Conservation (phyloP, 1,140 invertebrate genomes). For the Colletes latitarsis region DNA sequence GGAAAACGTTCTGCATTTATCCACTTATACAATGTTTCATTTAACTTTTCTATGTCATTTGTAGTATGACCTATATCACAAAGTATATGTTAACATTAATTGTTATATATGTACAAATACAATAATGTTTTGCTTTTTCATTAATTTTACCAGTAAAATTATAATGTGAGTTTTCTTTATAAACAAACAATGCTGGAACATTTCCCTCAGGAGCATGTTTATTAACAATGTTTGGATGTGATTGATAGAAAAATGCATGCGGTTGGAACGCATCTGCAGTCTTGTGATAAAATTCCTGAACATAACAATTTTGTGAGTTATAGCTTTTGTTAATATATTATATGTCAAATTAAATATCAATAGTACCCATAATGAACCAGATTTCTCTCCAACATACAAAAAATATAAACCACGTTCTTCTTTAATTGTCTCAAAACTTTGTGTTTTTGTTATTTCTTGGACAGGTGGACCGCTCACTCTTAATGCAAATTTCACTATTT, state of each 20-base stretch:
- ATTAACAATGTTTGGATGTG: conserved; percentile 85
- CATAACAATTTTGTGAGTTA: conserved; percentile 44
- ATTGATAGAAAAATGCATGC: conserved; percentile 92
- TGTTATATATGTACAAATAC: conserved; percentile 14
- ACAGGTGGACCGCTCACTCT: conserved; percentile 94
- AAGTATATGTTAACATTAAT: conserved; percentile 44
- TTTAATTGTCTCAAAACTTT: conserved; percentile 89
- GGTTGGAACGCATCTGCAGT: conserved; percentile 90
- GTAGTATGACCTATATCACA: conserved; percentile 76
- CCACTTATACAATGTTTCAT: conserved; percentile 90
- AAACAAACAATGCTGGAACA: conserved; percentile 89
- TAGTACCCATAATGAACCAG: conserved; percentile 89
- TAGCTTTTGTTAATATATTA: conserved; percentile 13
- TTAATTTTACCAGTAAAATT: conserved; percentile 84
- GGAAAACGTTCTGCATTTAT: conserved; percentile 94
- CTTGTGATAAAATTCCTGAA: conserved; percentile 88
- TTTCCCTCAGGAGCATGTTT: conserved; percentile 86
- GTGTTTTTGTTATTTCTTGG: conserved; percentile 87
- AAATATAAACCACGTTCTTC: conserved; percentile 91
- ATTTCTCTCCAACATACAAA: conserved; percentile 90
- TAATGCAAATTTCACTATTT: conserved; percentile 96
- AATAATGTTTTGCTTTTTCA: conserved; percentile 13
- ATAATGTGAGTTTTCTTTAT: conserved; percentile 89
- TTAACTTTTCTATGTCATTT: conserved; percentile 82
- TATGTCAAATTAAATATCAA: conserved; percentile 18